Base-by-base conservation (phyloP, 1,140 invertebrate genomes). In the Drosophila micromelanica region DNA sequence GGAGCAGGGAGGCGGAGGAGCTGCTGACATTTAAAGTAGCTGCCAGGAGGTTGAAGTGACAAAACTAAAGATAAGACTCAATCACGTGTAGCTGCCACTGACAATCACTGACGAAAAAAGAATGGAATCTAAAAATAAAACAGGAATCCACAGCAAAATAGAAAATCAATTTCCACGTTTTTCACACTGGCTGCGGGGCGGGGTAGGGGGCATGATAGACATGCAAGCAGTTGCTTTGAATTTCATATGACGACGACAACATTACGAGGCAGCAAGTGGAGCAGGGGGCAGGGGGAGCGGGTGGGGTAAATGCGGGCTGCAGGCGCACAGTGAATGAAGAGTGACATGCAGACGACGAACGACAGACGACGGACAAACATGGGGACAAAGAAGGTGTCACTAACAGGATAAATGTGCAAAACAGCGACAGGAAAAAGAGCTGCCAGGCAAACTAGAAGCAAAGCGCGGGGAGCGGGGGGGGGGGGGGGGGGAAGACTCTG, bases 61-160 rank as follows among this genome's bases (percentile, higher is more conserved):
- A 87, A 87, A 87, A 89, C 82, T 87, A 87, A 89, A 87, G 82
- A 87, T 87, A 87, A 89, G 82, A 87, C 82, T 87, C 82, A 89
- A 87, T 87, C 82, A 89, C 82, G 82, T 87, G 82, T 89, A 71
- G 77, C 80, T 86, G 84, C 73, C 75, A 78, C 81, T 87, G 82
- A 81, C 78, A 86, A 87, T 75, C 69, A 74, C 60, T 45, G 56
- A 40, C 45, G 38, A 45, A 30, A 23, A 57, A 56, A 48, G 45
- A 45, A 51, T 30, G 42, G n/a, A n/a, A 59, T 51, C 32, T 11
- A 40, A 46, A 20, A 52, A 55, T 23, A 79, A 51, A 68, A 46
- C 55, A 67, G 73, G 69, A 57, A 45, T 57, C 27, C 40, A 43
- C 81, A 80, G 84, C 69, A 87, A 87, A 87, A 87, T 89, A 89